Conservation (phyloP, 2,113 vertebrate genomes). For the Acanthisitta chloris region DNA sequence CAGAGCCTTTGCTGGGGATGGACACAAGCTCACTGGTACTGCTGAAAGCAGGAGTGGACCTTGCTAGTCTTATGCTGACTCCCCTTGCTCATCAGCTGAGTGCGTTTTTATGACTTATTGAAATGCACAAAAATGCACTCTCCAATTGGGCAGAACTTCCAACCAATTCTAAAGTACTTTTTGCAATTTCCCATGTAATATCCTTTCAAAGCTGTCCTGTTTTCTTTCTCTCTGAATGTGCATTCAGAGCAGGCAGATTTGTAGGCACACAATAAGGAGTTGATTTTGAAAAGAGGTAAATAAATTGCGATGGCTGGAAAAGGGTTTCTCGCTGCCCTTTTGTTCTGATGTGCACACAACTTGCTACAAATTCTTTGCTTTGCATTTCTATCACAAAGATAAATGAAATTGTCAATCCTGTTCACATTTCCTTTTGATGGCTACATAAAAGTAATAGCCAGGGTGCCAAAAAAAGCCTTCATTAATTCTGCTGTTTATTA, state of each 20-base stretch:
- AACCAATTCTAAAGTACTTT: slow-evolving; percentile 49
- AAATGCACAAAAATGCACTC: slow-evolving; percentile 8
- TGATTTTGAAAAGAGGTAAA: slow-evolving; percentile 69
- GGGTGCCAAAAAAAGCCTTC: slow-evolving; percentile 18
- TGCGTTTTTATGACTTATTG: neutral
- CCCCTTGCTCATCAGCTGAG: neutral
- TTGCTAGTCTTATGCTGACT: neutral
- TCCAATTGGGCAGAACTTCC: slow-evolving; percentile 14
- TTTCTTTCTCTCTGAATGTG: slow-evolving; percentile 36
- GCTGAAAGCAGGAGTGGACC: neutral
- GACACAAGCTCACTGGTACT: neutral
- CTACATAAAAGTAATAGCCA: slow-evolving; percentile 36
- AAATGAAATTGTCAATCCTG: slow-evolving; percentile 58
- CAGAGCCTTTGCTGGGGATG: neutral
- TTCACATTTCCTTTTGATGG: slow-evolving; percentile 46
- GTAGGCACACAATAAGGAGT: slow-evolving; percentile 44
- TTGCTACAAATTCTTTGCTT: slow-evolving; percentile 50
- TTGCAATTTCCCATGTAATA: slow-evolving; percentile 47
- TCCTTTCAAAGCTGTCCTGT: slow-evolving; percentile 44
- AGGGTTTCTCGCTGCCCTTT: slow-evolving; percentile 48
- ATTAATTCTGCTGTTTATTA: slow-evolving; percentile 59
- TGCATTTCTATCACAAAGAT: slow-evolving; percentile 60
- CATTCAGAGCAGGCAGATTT: slow-evolving; percentile 48
- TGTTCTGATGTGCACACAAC: slow-evolving; percentile 38
- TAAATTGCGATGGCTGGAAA: slow-evolving; percentile 50